Evolutionary conservation across 1,140 invertebrate species (phyloP).

Genomic region (Condylostylus longicornis): DNA sequence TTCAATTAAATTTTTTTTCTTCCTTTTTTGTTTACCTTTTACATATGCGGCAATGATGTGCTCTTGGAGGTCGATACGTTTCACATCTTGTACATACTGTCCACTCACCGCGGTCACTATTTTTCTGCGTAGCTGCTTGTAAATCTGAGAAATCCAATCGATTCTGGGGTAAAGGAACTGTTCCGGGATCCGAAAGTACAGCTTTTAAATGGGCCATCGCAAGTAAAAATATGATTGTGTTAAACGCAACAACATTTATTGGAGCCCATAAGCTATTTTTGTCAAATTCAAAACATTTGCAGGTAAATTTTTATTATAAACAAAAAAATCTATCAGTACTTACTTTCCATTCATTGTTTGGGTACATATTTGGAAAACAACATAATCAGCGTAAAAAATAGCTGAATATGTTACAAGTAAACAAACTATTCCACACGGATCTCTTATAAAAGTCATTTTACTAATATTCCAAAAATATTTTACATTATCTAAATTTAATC

Average conservation of each 20-base stretch:
- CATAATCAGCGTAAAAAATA: conserved; percentile 82
- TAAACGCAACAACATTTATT: conserved; percentile 68
- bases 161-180: conserved; percentile 66
- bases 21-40: conserved; percentile 41
- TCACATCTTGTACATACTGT: conserved; percentile 73
- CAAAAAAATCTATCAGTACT: conserved; percentile 6
- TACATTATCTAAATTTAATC: no score
- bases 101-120: conserved; percentile 56
- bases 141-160: conserved; percentile 76
- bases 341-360: conserved; percentile 71
- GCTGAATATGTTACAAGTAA: conserved; percentile 69
- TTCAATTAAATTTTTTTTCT: not conserved
- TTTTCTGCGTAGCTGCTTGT: conserved; percentile 41
- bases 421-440: conserved; percentile 80
- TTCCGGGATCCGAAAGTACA: conserved; percentile 77
- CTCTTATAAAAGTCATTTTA: conserved; percentile 44
- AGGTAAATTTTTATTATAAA: not conserved
- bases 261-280: conserved; percentile 79
- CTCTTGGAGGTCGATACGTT: no score
- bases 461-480: not conserved
- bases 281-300: not conserved
- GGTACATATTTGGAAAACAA: conserved; percentile 71
- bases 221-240: conserved; percentile 60
- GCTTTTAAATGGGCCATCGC: conserved; percentile 66
- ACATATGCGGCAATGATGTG: no score